phyloP scores from a whole-genome alignment of 1,140 invertebrate genomes.

The Contarinia nasturtii region DNA sequence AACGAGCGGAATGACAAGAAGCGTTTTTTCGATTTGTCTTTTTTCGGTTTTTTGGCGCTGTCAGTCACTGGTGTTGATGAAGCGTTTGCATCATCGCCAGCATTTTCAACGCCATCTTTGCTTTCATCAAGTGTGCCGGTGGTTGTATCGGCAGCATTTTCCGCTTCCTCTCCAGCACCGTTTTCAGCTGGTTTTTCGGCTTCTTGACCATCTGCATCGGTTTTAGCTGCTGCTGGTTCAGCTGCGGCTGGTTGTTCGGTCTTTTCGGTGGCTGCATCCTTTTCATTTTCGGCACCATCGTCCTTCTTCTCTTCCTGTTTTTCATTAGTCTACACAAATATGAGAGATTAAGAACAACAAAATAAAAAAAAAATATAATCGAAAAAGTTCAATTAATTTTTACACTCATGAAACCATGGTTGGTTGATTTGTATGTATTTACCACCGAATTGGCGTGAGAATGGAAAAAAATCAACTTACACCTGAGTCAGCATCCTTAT shows the following conservation, averaged over 20 bases:
- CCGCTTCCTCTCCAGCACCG: constrained; percentile 18
- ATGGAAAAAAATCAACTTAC: too few relatives aligned
- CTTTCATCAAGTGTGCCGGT: constrained; percentile 15
- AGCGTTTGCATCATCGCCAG: constrained; percentile 33
- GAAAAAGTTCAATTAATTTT: too few relatives aligned
- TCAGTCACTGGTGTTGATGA: constrained; percentile 28
- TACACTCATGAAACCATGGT: too few relatives aligned
- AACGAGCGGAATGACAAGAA: constrained; percentile 72
- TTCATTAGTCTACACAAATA: constrained; percentile 17
- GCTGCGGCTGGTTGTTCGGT: constrained; percentile 18
- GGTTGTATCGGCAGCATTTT: too few relatives aligned
- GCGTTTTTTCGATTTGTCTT: constrained; percentile 59
- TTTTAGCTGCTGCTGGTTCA: constrained; percentile 16
- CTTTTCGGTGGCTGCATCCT: constrained; percentile 42
- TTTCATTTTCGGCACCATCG: constrained; percentile 44
- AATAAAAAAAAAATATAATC: too few relatives aligned
- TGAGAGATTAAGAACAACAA: too few relatives aligned
- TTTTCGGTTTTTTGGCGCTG: constrained; percentile 52
- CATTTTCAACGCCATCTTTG: constrained; percentile 28
- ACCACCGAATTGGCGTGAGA: too few relatives aligned
- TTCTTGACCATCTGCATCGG: too few relatives aligned
- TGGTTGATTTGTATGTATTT: too few relatives aligned
- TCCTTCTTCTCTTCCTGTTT: constrained; percentile 33
- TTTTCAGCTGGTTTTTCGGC: constrained; percentile 19
- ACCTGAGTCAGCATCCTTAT: constrained; percentile 29